These are phyloP conservation scores for Odontomachus brunneus DNA, from an alignment of 1,140 invertebrate species.

Conservation along the genomic window DNA sequence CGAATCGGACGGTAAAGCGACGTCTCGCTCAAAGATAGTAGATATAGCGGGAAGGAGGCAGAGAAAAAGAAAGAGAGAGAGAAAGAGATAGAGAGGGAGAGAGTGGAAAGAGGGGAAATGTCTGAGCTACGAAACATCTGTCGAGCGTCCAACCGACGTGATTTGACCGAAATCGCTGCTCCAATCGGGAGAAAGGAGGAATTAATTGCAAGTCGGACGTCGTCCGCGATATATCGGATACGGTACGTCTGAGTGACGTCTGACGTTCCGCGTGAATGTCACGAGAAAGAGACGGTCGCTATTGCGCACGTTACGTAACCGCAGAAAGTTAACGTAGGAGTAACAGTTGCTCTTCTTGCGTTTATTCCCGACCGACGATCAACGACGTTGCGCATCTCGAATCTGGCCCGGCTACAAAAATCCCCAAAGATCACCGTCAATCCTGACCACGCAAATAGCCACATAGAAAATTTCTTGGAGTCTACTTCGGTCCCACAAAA, in stretches of 20 bases:
- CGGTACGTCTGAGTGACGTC: neutral
- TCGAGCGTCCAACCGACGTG: slow-evolving; percentile 15
- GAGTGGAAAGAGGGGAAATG: neutral
- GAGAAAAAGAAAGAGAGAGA: too few species aligned
- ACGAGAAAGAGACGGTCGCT: neutral
- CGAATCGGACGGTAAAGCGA: neutral
- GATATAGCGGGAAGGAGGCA: too few species aligned
- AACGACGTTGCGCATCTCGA: too few species aligned
- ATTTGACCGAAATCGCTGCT: slow-evolving; percentile 47
- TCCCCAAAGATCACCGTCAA: too few species aligned
- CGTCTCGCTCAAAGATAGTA: neutral
- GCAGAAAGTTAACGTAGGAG: neutral
- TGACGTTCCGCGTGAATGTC: neutral
- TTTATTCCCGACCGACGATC: too few species aligned
- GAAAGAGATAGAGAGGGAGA: neutral
- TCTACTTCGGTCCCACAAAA: too few species aligned
- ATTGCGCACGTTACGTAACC: neutral
- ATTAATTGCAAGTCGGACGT: slow-evolving; percentile 38
- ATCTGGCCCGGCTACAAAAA: too few species aligned
- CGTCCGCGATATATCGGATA: neutral
- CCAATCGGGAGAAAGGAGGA: slow-evolving; percentile 14
- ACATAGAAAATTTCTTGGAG: too few species aligned
- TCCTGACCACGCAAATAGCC: too few species aligned
- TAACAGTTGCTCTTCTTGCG: neutral
- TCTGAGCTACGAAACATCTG: slow-evolving; percentile 22